phyloP scores from a whole-genome alignment of 2,888 invertebrate species.

The Lasioglossum malachurum region DNA sequence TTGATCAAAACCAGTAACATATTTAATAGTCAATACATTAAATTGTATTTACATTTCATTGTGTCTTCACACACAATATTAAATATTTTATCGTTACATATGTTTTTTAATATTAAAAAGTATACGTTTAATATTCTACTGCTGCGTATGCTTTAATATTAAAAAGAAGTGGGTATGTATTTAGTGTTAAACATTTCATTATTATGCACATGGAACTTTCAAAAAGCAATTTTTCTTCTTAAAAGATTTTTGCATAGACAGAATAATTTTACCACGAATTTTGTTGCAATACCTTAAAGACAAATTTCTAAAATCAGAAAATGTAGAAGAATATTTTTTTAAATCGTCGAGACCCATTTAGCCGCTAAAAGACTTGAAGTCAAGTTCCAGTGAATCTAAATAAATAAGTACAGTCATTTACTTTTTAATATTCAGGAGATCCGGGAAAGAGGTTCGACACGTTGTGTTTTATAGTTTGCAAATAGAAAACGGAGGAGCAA shows the following conservation, averaged over 20 bases:
- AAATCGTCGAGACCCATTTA: not conserved
- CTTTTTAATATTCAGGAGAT: not conserved
- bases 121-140: not conserved
- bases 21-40: too few relatives aligned
- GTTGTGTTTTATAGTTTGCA: not conserved
- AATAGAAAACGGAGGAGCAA: slow-evolving; percentile 32
- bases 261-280: too few relatives aligned
- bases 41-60: too few relatives aligned
- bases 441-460: not conserved
- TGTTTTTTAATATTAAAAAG: not conserved
- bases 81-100: not conserved
- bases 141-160: not conserved
- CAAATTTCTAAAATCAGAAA: not conserved
- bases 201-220: not conserved
- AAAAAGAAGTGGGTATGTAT: not conserved
- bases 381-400: not conserved
- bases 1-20: not conserved
- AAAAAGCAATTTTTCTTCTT: not conserved
- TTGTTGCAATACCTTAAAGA: too few relatives aligned
- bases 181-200: not conserved
- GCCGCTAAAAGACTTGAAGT: not conserved
- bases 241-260: not conserved
- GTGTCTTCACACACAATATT: not conserved
- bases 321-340: not conserved
- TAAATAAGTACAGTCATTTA: not conserved